Base-by-base conservation (phyloP, 2,797 vertebrate genomes). In the Coracias cyanogaster region DNA sequence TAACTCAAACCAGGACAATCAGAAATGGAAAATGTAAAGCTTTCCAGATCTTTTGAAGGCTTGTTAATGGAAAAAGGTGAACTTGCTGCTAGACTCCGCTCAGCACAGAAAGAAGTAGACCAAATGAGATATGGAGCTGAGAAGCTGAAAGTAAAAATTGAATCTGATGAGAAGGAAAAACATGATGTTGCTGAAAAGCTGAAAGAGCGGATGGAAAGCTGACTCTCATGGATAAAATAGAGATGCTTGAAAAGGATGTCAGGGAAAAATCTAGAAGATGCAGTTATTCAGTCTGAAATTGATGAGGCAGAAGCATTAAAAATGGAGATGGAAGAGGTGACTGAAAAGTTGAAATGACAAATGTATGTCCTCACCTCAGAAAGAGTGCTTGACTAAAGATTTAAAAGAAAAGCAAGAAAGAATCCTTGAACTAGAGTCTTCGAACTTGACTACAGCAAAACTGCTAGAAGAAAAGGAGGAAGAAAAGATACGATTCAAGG, bases 81-180 rank as follows among this genome's bases (percentile, higher is more conserved):
- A 96, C 98, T 99, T 35, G 98, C 98, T 6, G 97, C 96, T 80
- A 98, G 98, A 41, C 97, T 99, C 52, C 98, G 97, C 65, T 98
- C 98, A 33, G 99, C 99, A 10, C 98, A 99, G 79, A 98, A 98
- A 18, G 99, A 99, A 92, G 98, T 98, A 66, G 91, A 92, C 57
- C 98, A 99, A 95, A 98, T 99, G 98, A 98, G 98, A 61, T 95
- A 62, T 2, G 99, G 99, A 62, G 99, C 99, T 6, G 99, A 99
- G 97, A 99, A 99, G 86, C 98, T 99, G 14, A 98, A 98, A 95
- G 97, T 99, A 65, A 98, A 98, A 93, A 99, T 99, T 9, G 99
- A 99, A 96, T 99, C 98, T 0, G 99, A 99, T 28, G 99, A 99
- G 95, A 98, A 98, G 92, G 99, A 98, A 97, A 99, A 98, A 71